These are phyloP conservation scores for Arctia plantaginis DNA, from an alignment of 2,888 invertebrate genomes.

Conservation along the genomic window DNA sequence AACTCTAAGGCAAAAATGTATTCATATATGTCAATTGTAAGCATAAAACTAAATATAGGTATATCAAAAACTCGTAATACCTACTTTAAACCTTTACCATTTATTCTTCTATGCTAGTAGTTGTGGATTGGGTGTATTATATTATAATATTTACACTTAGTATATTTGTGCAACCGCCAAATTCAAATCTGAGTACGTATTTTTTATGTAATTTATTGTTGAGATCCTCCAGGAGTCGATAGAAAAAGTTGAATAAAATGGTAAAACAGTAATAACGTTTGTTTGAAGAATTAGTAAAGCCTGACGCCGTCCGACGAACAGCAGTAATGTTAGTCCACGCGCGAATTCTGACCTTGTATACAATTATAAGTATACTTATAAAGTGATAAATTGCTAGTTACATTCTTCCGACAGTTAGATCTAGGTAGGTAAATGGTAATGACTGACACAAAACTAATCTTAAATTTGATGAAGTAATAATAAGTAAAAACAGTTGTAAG, in stretches of 20 bases:
- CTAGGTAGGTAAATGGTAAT: neutral
- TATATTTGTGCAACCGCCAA: neutral
- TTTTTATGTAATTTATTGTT: neutral
- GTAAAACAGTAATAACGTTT: neutral
- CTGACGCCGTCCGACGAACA: neutral
- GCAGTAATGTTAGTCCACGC: neutral
- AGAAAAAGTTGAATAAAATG: neutral
- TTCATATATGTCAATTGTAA: too few species aligned
- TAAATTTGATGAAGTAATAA: too few species aligned
- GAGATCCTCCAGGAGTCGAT: neutral
- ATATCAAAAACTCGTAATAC: too few species aligned
- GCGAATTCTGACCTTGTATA: slow-evolving; percentile 4
- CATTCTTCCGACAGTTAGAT: slow-evolving; percentile 1
- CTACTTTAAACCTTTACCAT: too few species aligned
- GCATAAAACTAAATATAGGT: too few species aligned
- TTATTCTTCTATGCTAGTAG: too few species aligned
- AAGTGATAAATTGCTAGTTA: slow-evolving; percentile 5
- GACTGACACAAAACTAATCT: too few species aligned
- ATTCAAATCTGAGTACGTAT: neutral
- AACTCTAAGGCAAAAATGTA: too few species aligned
- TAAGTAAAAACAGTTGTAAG: too few species aligned
- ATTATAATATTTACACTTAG: too few species aligned
- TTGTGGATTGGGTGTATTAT: too few species aligned
- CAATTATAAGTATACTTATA: neutral
- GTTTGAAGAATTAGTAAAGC: neutral